Conservation (phyloP, 1,140 invertebrate genomes). For the Brachionus calyciflorus region DNA sequence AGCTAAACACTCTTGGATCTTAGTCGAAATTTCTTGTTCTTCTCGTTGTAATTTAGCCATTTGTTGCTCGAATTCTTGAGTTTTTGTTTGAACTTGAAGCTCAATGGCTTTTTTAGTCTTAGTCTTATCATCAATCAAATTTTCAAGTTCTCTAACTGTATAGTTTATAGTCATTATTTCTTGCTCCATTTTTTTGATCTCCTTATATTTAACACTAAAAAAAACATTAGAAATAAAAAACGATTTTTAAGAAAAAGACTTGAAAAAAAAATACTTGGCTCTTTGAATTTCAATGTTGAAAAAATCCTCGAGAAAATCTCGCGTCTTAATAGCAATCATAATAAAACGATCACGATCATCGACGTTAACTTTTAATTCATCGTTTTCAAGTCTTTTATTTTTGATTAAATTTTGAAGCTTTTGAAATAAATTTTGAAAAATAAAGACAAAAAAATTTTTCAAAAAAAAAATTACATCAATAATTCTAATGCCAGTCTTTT, state of each 20-base stretch:
- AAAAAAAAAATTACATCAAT: background rate
- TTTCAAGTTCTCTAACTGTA: background rate
- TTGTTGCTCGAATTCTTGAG: background rate
- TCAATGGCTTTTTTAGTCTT: background rate
- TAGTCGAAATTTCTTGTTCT: background rate
- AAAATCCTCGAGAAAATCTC: background rate
- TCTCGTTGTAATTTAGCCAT: background rate
- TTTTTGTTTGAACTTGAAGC: background rate
- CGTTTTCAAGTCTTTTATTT: background rate
- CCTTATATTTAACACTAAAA: background rate
- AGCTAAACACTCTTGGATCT: background rate
- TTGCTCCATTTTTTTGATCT: constrained; percentile 8
- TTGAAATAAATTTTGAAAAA: constrained; percentile 26
- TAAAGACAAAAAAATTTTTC: background rate
- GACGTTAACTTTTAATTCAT: background rate
- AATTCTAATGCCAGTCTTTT: constrained; percentile 22
- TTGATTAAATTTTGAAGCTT: constrained; percentile 14
- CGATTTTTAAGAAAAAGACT: background rate
- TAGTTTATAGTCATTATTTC: background rate
- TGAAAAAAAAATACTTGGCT: constrained; percentile 14
- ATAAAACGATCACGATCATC: background rate
- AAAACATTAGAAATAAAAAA: background rate
- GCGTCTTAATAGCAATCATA: background rate
- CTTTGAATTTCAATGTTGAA: constrained; percentile 5
- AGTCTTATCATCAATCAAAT: background rate